Base-by-base conservation (phyloP, 2,888 invertebrate genomes). In the Apotomis betuletana region DNA sequence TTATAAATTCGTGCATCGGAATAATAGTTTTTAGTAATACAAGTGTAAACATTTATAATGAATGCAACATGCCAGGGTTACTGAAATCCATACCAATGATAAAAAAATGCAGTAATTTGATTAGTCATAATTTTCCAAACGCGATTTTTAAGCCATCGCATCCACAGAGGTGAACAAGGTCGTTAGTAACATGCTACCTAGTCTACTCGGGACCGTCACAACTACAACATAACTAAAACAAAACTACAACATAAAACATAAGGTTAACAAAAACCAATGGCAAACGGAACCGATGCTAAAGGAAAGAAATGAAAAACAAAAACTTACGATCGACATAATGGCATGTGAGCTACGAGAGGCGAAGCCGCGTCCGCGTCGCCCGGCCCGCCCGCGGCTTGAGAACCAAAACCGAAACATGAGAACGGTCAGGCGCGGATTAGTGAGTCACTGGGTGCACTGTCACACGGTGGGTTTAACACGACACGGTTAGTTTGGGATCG, bases 321-420 rank as follows among this genome's bases (percentile, higher is more conserved):
- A 91, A 92, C 92, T 93, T 90, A 93, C 92, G 85, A 90, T 90
- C 88, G 93, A 92, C 91, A 92, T 91, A 92, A 92, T 90, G 92
- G 92, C 93, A 91, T 90, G 88, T 79, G 82, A 74, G 77, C 80
- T 80, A 79, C 76, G 81, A 77, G 75, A 69, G 77, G 78, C 77
- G 76, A 76, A 75, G 78, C 74, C 74, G 76, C 73, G 69, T 69
- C 69, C 69, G 70, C 69, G 68, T 55, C 69, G 58, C 70, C 72
- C 74, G 74, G 77, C 77, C 75, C 77, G 76, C 77, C 76, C 78
- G 78, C 77, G 75, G 76, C 80, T 80, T 80, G 76, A 76, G 78
- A 74, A 83, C 82, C 81, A 79, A 82, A 81, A 81, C 81, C 79
- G 77, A 76, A 78, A 80, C 78, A 78, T 79, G 77, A 78, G 77